Evolutionary conservation across 1,140 invertebrate genomes (phyloP).

Genomic region (Caerostris darwini): DNA sequence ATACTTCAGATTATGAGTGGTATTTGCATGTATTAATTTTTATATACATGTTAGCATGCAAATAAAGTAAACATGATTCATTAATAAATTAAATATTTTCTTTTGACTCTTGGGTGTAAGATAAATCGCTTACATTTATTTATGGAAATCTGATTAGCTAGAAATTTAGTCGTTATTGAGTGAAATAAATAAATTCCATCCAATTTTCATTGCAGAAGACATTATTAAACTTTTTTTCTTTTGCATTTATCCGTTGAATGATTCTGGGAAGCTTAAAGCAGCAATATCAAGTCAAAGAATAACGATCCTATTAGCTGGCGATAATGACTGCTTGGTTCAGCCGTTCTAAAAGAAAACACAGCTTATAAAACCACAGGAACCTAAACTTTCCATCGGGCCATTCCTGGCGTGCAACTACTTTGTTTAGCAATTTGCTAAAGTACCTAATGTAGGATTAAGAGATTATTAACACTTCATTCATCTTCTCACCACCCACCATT

Average conservation of each 20-base stretch:
- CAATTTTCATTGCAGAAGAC: no score
- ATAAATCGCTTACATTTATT: no score
- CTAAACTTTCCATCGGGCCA: not conserved
- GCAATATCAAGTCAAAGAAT: constrained; percentile 13
- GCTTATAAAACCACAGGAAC: constrained; percentile 15
- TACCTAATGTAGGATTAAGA: constrained; percentile 65
- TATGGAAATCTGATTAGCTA: no score
- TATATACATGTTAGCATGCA: no score
- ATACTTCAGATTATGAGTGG: no score
- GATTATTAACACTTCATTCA: constrained; percentile 67
- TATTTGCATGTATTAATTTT: no score
- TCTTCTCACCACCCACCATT: constrained; percentile 20
- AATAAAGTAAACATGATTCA: no score
- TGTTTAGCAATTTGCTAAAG: constrained; percentile 64
- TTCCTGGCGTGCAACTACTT: constrained; percentile 2
- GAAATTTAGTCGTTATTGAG: no score
- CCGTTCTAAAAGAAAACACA: not conserved
- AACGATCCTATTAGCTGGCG: constrained; percentile 5
- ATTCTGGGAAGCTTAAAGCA: not conserved
- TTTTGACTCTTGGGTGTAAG: no score
- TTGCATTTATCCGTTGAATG: not conserved
- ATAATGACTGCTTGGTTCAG: not conserved
- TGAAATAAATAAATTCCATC: no score
- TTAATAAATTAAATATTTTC: no score
- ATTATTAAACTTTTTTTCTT: not conserved